Evolutionary conservation across 2,113 vertebrate species (phyloP).

Genomic region (Oncorhynchus mykiss): DNA sequence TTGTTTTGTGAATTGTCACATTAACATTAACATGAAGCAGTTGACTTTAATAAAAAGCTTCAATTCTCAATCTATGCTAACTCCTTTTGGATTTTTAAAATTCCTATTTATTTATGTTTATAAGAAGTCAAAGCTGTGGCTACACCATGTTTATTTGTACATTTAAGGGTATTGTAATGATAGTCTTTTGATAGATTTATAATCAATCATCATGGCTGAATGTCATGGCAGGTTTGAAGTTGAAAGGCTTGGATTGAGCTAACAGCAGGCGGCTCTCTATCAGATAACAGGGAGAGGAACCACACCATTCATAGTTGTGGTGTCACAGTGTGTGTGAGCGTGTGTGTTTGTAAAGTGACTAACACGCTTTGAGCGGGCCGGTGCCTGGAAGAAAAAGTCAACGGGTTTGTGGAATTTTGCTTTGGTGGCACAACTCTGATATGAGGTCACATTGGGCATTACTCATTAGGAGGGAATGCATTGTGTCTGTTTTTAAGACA

Average conservation of each 20-base stretch:
- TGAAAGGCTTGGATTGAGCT: conserved; percentile 12
- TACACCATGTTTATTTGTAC: neutral
- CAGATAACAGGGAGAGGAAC: neutral
- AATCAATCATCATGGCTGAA: neutral
- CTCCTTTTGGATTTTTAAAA: neutral
- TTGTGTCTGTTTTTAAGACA: conserved; percentile 79
- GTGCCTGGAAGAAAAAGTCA: conserved; percentile 71
- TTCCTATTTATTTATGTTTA: too few species aligned
- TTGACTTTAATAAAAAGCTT: conserved; percentile 26
- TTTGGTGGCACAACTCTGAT: conserved; percentile 70
- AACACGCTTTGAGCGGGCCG: conserved; percentile 41
- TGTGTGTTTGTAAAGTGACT: conserved; percentile 33
- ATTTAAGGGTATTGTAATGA: neutral
- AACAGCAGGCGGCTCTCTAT: neutral
- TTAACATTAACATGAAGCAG: conserved; percentile 44
- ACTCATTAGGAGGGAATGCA: conserved; percentile 77
- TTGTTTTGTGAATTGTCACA: conserved; percentile 54
- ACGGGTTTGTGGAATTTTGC: conserved; percentile 75
- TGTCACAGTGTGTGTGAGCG: conserved; percentile 35
- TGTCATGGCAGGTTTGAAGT: neutral
- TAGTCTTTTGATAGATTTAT: neutral
- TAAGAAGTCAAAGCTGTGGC: neutral
- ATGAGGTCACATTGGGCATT: conserved; percentile 76
- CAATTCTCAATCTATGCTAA: neutral
- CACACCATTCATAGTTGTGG: conserved; percentile 32